A percentile compares a stretch with the other conserved stretches of the same genome.
Conservation (phyloP, 2,888 invertebrate species). For the Cancer borealis region DNA sequence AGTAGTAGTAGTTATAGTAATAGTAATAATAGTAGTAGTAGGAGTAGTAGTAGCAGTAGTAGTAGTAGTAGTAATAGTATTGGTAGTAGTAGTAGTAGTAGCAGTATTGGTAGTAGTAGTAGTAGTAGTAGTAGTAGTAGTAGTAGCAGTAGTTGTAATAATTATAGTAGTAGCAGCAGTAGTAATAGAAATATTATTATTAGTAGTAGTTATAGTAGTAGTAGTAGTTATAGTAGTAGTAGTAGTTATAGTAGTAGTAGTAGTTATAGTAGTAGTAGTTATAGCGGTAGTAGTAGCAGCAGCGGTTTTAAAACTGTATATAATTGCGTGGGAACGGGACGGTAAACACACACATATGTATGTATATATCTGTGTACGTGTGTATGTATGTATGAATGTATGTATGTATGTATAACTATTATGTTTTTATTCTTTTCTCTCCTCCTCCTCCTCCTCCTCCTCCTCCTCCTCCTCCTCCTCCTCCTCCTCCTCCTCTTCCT, state of each 20-base stretch:
- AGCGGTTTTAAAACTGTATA: background rate
- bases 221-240: no score
- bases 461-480: background rate
- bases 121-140: slow-evolving; percentile 28
- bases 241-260: no score
- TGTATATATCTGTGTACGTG: background rate
- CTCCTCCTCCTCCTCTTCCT: background rate
- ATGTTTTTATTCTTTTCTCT: background rate
- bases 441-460: background rate
- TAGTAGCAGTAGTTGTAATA: slow-evolving; percentile 14
- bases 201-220: no score
- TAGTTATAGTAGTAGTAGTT: no score
- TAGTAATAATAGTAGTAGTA: no score
- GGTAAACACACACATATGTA: background rate
- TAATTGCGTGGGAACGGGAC: background rate
- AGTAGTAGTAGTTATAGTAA: no score
- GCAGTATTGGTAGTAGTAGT: background rate
- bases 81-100: slow-evolving; percentile 15
- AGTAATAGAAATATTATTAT: no score
- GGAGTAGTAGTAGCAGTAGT: no score
- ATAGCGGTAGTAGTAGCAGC: background rate
- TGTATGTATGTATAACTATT: slow-evolving; percentile 5
- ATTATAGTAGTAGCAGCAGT: background rate
- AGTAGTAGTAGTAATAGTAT: slow-evolving; percentile 5
- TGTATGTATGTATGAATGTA: background rate